Evolutionary conservation across 2,888 invertebrate genomes (phyloP).

Genomic region (Ellobium chinense): DNA sequence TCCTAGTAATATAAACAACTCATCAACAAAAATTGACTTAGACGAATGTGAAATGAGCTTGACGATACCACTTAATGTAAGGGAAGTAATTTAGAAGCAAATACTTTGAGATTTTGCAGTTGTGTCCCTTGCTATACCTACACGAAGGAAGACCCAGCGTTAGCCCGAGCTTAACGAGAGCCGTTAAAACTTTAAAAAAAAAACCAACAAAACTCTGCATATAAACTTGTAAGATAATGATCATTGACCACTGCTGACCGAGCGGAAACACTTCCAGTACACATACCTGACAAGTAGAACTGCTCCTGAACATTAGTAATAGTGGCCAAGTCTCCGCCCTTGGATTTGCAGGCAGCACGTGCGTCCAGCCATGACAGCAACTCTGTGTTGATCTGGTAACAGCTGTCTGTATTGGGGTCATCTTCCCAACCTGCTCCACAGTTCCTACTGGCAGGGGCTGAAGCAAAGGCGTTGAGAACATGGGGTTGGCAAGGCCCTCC

Average conservation of each 20-base stretch:
- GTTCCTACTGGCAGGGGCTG: constrained; percentile 50
- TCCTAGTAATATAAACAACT: too few relatives aligned
- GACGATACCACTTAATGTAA: too few relatives aligned
- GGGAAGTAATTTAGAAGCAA: too few relatives aligned
- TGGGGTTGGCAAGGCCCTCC: neutral
- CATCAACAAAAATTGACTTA: too few relatives aligned
- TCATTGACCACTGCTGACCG: neutral
- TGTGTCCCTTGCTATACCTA: too few relatives aligned
- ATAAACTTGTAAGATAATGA: neutral
- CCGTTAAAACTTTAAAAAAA: too few relatives aligned
- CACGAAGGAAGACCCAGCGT: too few relatives aligned
- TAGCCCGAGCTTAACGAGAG: too few relatives aligned
- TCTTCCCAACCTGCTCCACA: constrained; percentile 59
- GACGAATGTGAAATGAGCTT: too few relatives aligned
- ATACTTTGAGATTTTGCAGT: too few relatives aligned
- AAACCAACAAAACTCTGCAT: neutral
- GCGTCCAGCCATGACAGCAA: constrained; percentile 60
- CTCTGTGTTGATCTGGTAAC: constrained; percentile 55
- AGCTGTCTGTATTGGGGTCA: constrained; percentile 53
- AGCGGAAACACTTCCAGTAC: neutral
- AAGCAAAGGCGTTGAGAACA: neutral
- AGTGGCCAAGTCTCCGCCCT: constrained; percentile 59
- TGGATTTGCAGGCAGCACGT: constrained; percentile 51
- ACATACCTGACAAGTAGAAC: constrained; percentile 55
- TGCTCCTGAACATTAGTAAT: constrained; percentile 55